phyloP scores from a whole-genome alignment of 2,113 vertebrate genomes.

The Brevimyrus niger region DNA sequence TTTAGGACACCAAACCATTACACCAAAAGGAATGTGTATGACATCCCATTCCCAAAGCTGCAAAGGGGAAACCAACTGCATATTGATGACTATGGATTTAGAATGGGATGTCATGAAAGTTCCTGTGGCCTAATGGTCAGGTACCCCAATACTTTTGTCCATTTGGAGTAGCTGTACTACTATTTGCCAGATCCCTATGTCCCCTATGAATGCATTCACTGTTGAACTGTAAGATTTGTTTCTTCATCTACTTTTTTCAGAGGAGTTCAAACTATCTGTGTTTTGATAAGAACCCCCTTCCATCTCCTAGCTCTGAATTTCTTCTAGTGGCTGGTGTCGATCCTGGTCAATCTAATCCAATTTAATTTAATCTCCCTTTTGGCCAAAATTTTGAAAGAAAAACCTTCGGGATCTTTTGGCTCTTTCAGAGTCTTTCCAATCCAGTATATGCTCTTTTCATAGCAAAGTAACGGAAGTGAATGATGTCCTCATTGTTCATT shows the following conservation, averaged over 20 bases:
- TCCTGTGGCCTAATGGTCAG: neutral
- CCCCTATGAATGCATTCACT: neutral
- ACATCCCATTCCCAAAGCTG: neutral
- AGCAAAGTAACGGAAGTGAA: neutral
- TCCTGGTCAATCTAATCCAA: neutral
- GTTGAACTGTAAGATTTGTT: neutral
- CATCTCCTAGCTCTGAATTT: neutral
- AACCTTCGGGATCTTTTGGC: neutral
- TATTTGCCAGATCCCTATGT: neutral
- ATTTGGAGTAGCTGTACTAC: neutral
- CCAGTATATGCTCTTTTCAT: neutral
- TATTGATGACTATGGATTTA: neutral
- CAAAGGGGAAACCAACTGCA: neutral
- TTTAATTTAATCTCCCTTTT: neutral
- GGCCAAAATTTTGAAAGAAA: neutral
- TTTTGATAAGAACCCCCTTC: neutral
- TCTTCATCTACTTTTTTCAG: neutral
- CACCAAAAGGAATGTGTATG: neutral
- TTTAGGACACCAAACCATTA: neutral
- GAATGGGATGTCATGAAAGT: neutral
- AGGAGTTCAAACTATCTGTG: neutral
- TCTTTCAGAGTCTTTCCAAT: neutral
- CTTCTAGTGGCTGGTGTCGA: neutral
- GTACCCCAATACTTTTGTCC: neutral
- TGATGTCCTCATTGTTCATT: neutral